Conservation (phyloP, 2,797 vertebrate genomes). For the Lerista edwardsae region DNA sequence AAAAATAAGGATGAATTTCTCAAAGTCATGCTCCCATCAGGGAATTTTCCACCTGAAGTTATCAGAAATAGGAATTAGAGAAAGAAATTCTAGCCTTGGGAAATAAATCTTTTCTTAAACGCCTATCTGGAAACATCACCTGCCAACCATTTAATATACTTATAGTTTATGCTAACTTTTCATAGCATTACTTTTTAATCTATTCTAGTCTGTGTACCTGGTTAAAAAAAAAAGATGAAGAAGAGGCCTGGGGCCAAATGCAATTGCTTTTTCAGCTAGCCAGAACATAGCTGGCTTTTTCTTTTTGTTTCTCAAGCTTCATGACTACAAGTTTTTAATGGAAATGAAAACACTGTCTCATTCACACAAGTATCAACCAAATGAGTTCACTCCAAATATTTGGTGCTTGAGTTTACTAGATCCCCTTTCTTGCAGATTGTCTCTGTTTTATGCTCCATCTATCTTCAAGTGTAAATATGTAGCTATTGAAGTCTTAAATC, state of each 20-base stretch:
- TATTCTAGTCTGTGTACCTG: constrained; percentile 35
- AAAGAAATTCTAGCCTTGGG: constrained; percentile 52
- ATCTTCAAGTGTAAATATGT: not conserved
- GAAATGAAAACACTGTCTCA: constrained; percentile 35
- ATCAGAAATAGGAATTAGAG: constrained; percentile 58
- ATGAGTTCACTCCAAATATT: constrained; percentile 45
- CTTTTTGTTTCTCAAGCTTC: constrained; percentile 41
- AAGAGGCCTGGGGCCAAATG: constrained; percentile 50
- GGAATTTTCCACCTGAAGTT: constrained; percentile 50
- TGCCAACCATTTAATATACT: constrained; percentile 62
- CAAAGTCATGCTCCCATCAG: constrained; percentile 33
- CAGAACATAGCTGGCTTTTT: constrained; percentile 26
- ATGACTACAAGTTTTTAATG: constrained; percentile 38
- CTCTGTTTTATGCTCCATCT: constrained; percentile 8
- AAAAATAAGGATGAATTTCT: constrained; percentile 21
- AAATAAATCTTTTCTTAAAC: constrained; percentile 46
- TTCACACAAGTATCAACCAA: constrained; percentile 43
- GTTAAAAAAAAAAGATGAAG: constrained; percentile 39
- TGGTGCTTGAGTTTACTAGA: constrained; percentile 29
- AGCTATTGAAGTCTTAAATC: not conserved
- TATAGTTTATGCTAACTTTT: constrained; percentile 60
- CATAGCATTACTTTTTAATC: constrained; percentile 51
- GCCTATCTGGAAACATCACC: constrained; percentile 61
- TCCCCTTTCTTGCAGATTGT: constrained; percentile 15
- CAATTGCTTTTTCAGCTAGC: constrained; percentile 30